Conservation (phyloP, 1,140 invertebrate species). For the Ooceraea biroi region DNA sequence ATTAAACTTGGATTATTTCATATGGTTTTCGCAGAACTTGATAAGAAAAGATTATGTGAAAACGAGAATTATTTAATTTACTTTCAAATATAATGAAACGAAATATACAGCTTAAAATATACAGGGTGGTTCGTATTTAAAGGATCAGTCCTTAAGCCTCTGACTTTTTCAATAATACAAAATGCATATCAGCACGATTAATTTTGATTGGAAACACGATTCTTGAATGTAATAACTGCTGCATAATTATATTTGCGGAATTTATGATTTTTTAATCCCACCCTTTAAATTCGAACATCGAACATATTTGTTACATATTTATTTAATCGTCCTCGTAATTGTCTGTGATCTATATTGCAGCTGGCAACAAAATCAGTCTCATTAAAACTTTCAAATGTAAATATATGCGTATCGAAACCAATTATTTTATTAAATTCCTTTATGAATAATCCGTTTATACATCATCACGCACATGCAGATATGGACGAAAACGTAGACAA, state of each 20-base stretch:
- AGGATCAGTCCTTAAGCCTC: neutral
- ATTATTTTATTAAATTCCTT: conserved; percentile 20
- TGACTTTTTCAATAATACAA: neutral
- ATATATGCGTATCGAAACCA: no score
- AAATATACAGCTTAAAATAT: neutral
- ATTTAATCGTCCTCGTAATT: conserved; percentile 16
- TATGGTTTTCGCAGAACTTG: no score
- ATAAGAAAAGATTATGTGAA: neutral
- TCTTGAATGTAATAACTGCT: conserved; percentile 1
- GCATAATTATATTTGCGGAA: neutral
- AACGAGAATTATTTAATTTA: conserved; percentile 20
- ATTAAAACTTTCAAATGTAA: no score
- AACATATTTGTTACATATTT: conserved; percentile 15
- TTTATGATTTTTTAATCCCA: neutral
- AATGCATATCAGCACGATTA: neutral
- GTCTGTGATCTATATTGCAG: conserved; percentile 29
- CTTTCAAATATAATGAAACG: neutral
- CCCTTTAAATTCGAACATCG: neutral
- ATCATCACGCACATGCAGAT: neutral
- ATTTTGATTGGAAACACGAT: neutral
- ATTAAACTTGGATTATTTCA: neutral
- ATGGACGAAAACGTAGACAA: neutral
- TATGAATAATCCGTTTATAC: neutral
- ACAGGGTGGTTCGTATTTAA: neutral
- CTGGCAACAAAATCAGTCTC: conserved; percentile 21